A percentile compares a stretch with the other conserved stretches of the same genome.
These are phyloP conservation scores for Crotalus tigris DNA, from an alignment of 2,113 vertebrate species.

Conservation along the genomic window DNA sequence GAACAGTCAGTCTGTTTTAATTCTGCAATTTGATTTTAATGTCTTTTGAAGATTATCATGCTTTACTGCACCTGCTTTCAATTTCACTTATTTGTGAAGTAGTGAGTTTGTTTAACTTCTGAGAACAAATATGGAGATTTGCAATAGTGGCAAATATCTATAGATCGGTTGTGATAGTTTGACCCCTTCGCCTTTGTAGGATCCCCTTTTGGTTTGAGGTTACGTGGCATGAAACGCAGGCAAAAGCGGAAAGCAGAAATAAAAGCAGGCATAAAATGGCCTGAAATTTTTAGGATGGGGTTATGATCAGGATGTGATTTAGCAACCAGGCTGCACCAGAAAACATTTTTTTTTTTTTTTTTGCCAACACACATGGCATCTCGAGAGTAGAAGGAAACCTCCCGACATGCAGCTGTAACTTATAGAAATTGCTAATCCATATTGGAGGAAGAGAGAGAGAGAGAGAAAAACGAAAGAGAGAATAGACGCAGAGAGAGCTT, in stretches of 20 bases:
- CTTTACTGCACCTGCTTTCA: background rate
- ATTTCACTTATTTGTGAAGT: background rate
- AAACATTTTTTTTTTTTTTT: constrained; percentile 19
- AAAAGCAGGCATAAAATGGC: background rate
- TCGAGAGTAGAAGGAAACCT: constrained; percentile 6
- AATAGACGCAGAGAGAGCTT: background rate
- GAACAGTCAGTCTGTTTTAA: background rate
- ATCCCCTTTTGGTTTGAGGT: background rate
- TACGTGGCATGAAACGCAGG: background rate
- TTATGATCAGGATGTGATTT: constrained; percentile 11
- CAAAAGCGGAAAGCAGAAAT: background rate
- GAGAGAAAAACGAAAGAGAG: fast-evolving
- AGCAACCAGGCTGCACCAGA: fast-evolving
- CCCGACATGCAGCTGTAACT: constrained; percentile 32
- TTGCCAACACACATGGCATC: background rate
- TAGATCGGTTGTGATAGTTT: background rate
- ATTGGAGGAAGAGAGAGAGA: background rate
- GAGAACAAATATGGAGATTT: background rate
- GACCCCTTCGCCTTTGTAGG: background rate
- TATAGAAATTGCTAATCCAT: constrained; percentile 36
- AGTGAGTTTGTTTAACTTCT: background rate
- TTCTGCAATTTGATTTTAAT: background rate
- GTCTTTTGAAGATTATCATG: background rate
- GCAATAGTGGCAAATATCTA: too few species aligned
- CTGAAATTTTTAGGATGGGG: background rate